A percentile compares a stretch with the other conserved stretches of the same genome.
Evolutionary conservation across 2,113 vertebrate species (phyloP).

Genomic region (Okapia johnstoni): DNA sequence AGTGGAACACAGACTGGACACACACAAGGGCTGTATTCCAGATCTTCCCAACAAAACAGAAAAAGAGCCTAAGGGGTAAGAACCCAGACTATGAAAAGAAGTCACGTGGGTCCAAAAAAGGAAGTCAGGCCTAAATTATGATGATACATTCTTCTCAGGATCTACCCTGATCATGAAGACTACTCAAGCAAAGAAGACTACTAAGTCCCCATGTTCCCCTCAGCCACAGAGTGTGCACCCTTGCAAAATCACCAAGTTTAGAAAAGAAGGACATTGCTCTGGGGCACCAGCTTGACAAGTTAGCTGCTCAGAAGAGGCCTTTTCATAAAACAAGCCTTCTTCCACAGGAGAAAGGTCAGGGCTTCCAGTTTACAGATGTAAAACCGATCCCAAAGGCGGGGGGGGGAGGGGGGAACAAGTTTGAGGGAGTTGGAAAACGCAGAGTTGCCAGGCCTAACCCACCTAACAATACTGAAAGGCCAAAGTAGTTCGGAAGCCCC

Average conservation of each 20-base stretch:
- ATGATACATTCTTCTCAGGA: background rate
- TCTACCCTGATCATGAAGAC: background rate
- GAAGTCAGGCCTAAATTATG: background rate
- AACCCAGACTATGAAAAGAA: background rate
- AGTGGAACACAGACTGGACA: background rate
- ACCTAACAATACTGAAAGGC: background rate
- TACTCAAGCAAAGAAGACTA: background rate
- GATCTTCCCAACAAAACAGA: background rate
- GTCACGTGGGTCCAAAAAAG: background rate
- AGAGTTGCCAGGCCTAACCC: slow-evolving; percentile 28
- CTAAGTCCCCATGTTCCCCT: background rate
- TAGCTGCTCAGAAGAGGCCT: background rate
- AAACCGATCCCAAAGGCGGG: background rate
- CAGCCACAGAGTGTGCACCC: background rate
- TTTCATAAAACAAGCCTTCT: slow-evolving; percentile 28
- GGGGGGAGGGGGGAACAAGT: background rate
- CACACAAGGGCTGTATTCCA: background rate
- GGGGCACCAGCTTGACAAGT: background rate
- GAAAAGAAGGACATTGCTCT: background rate
- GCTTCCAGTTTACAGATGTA: background rate
- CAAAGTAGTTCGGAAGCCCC: background rate
- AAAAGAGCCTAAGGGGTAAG: background rate
- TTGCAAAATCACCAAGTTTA: slow-evolving; percentile 17
- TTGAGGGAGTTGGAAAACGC: background rate
- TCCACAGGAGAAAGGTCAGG: background rate